Evolutionary conservation across 2,113 vertebrate genomes (phyloP), one percentile per base, ranked within the genome.

Genomic region (Actinemys pallida): DNA sequence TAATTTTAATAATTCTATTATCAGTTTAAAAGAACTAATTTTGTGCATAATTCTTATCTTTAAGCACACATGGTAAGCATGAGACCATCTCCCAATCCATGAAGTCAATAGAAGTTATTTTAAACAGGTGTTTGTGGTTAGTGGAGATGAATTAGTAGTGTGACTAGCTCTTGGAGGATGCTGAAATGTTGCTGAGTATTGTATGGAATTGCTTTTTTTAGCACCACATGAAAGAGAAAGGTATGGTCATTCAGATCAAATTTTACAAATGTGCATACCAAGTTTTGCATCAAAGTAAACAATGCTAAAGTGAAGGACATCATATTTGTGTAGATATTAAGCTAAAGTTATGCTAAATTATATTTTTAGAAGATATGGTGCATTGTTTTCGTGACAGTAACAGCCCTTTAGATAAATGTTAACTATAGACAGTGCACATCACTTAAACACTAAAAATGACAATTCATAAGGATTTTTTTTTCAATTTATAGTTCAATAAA

Each of bases 401-500:
- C 22, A 54, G 89, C 52, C 39, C 53, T 95, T 90, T 84, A 89
- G 79, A 45, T 82, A 45, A 87, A 89, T 1, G 4, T 84, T 90
- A 85, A 89, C 62, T 82, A 72, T 2, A 47, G 86, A 88, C 69
- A 84, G 83, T 9, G 85, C 12, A 0, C 53, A 53, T 92, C 95
- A 82, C 89, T 95, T 93, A 96, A 89, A 92, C 56, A 54, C 83
- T 1, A 3, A 81, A 91, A 90, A 75, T 62, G 94, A 89, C 81
- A 81, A 92, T 87, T 90, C 35, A 7, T 57, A 83, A 89, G 83
- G 84, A 89, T 76, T 81, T 95, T 86, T 72, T 6, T 82, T 92
- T 47, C 96, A 90, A 85, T 97, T 94, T 90, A 92, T 90, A 91
- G 95, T 35, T 90, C 75, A 88, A 81, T 97, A 94, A 96, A 96